These are phyloP conservation scores for Pseudomugil tenellus DNA, from an alignment of 2,797 vertebrate species.

Conservation along the genomic window DNA sequence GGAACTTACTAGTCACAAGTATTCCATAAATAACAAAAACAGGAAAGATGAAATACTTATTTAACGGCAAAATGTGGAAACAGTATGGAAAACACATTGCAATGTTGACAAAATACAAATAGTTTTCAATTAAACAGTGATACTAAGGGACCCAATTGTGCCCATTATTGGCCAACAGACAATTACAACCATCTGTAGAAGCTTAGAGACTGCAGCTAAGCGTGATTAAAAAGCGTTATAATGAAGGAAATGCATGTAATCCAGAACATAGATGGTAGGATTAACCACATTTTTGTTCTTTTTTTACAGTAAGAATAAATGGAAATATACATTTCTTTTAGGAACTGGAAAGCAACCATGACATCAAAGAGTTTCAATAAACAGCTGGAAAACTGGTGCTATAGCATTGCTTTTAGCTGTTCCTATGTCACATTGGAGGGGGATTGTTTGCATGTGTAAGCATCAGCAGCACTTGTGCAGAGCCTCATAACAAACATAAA, in stretches of 20 bases:
- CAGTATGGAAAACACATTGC: background rate
- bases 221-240: background rate
- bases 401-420: background rate
- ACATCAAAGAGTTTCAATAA: background rate
- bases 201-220: background rate
- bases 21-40: too few relatives aligned
- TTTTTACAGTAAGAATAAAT: background rate
- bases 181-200: background rate
- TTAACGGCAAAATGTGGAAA: background rate
- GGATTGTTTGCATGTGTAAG: slow-evolving; percentile 4
- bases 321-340: too few relatives aligned
- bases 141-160: background rate
- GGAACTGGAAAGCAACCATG: background rate
- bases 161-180: background rate
- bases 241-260: background rate
- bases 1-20: too few relatives aligned
- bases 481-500: slow-evolving; percentile 24
- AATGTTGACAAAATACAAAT: background rate
- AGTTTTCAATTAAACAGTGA: background rate
- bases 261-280: background rate
- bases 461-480: slow-evolving; percentile 9
- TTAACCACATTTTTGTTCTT: background rate
- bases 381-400: background rate
- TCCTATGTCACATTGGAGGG: background rate
- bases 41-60: too few relatives aligned